Evolutionary conservation across 1,140 invertebrate species (phyloP), one percentile per base, ranked within the genome.

Genomic region (Drosophila ambigua): DNA sequence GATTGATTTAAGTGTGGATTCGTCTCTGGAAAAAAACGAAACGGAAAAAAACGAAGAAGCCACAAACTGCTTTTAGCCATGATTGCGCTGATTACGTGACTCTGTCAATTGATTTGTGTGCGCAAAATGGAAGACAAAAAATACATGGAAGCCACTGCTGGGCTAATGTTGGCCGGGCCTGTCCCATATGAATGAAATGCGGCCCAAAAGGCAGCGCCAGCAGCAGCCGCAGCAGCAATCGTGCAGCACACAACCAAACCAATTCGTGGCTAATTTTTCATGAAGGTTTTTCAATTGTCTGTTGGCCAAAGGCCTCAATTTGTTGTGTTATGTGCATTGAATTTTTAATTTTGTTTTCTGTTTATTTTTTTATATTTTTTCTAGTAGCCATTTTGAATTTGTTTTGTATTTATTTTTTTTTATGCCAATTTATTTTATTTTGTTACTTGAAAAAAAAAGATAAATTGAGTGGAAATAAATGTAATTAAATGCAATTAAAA

Each of bases 41-140:
- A 2, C 13, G 26, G 44, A 4, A 16, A 23, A 45, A 58, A 53
- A 58, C 55, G 69, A 72, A 63, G 71, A 72, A 74, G 59, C 51
- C 52, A 35, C 61, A 66, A 75, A 66, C 39, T 66, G 48, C 66
- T 55, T 77, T 72, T 73, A 63, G 74, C 66, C 76, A 87, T 85
- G 81, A 87, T 85, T 85, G 82, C 78, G 81, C 82, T 72, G 78
- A 85, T 85, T 87, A 87, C 82, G 82, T 87, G 82, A 87, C 82
- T 85, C 78, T 78, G 78, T 76, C 82, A 87, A 87, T 87, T 79
- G 82, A 82, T 87, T 87, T 79, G 67, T 68, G 74, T 58, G 78
- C 77, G 58, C 26, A 66, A 78, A 61, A 44, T 59, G 50, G 61
- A 72, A 62, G 64, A 41, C 16, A 49, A 64, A 72, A 24, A 45